Evolutionary conservation across 2,888 invertebrate species (phyloP), one percentile per base, ranked within the genome.

Genomic region (Pogonocherus hispidulus): DNA sequence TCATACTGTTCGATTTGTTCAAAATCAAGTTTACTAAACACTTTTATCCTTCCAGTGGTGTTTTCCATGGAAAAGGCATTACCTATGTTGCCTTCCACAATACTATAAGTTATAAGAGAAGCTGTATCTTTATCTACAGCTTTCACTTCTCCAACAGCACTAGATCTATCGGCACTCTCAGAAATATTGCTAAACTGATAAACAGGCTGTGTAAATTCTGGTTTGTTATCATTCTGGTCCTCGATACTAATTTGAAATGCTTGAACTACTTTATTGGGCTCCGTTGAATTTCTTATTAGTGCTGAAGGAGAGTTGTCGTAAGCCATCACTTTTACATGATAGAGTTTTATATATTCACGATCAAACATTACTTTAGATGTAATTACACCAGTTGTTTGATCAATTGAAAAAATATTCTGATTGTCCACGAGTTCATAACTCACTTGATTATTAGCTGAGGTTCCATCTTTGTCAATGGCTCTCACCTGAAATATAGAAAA

Each of bases 171-270:
- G 2, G 94, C 92, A 84, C 94, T 92, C 86, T 97, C 98, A 27
- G 91, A 90, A 73, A 95, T 90, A 57, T 91, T 90, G 76, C 92
- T 91, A 0, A 93, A 93, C 16, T 91, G 87, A 82, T 94, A 95
- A 4, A 90, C 88, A 0, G 88, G 85, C 80, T 93, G 89, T n/a
- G 92, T 92, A 83, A 99, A 99, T 78, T 91, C 90, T 0, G 99
- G 99, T 18, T 92, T 90, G 84, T 99, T 98, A 85, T 99, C 99
- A 84, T 99, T 99, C 82, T 95, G 95, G 86, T 99, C 99, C 19
- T 95, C 96, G 47, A 99, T 97, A 81, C 93, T 93, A 78, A 98
- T 96, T 75, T 93, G 90, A 82, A 97, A 95, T 60, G 93, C 93
- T 85, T 95, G 95, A 77, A 92, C 91, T 1, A 90, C 90, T 52